These are phyloP conservation scores for Atherix ibis DNA, from an alignment of 2,888 invertebrate genomes.

Conservation along the genomic window DNA sequence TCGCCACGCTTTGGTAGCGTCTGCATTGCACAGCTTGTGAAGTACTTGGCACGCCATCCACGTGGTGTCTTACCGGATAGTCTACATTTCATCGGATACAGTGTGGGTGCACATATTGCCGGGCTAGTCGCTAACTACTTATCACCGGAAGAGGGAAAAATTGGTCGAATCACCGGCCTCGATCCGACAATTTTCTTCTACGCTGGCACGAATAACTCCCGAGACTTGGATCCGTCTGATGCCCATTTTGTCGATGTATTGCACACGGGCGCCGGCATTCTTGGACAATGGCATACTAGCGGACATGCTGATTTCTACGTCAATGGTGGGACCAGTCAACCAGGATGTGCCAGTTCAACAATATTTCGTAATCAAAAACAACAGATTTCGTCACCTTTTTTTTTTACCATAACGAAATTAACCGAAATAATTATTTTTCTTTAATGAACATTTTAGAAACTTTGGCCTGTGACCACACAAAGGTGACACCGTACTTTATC, in stretches of 20 bases:
- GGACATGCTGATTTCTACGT: slow-evolving; percentile 82
- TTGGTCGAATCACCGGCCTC: slow-evolving; percentile 71
- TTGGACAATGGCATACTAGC: slow-evolving; percentile 80
- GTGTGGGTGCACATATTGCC: slow-evolving; percentile 74
- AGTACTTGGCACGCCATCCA: slow-evolving; percentile 62
- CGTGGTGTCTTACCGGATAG: slow-evolving; percentile 57
- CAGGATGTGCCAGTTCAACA: slow-evolving; percentile 68
- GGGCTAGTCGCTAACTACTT: slow-evolving; percentile 68
- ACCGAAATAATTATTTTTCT: not conserved
- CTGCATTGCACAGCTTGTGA: slow-evolving; percentile 67
- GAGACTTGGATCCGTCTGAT: slow-evolving; percentile 63
- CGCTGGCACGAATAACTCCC: slow-evolving; percentile 63
- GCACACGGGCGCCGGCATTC: slow-evolving; percentile 74
- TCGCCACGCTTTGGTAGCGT: slow-evolving; percentile 46
- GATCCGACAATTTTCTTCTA: slow-evolving; percentile 79
- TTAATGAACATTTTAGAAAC: slow-evolving; percentile 42
- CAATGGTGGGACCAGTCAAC: slow-evolving; percentile 74
- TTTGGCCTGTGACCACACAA: slow-evolving; percentile 75
- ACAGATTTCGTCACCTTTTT: not conserved
- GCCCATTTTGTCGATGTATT: slow-evolving; percentile 71
- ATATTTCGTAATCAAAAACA: slow-evolving; percentile 48
- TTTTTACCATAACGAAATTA: not conserved
- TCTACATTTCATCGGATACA: slow-evolving; percentile 70
- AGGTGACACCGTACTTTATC: slow-evolving; percentile 79
- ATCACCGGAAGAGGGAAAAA: slow-evolving; percentile 46